phyloP scores from a whole-genome alignment of 2,797 vertebrate genomes.

The Lycodopsis pacificus region DNA sequence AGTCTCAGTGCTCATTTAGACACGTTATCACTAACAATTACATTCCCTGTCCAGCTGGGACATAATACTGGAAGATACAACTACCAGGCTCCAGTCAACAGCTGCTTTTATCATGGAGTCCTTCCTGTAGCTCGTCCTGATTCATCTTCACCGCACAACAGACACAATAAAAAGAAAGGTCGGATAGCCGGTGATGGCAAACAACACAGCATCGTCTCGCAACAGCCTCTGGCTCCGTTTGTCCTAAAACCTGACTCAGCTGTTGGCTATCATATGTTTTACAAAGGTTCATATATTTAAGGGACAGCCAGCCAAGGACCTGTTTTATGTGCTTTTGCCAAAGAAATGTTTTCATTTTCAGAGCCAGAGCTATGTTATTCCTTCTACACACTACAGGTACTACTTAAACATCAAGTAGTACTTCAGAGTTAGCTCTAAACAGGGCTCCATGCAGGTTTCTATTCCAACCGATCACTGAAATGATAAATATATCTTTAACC shows the following conservation, averaged over 20 bases:
- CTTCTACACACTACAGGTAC: neutral
- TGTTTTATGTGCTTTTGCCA: neutral
- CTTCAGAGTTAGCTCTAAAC: neutral
- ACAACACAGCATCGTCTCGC: constrained; percentile 16
- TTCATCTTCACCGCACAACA: constrained; percentile 39
- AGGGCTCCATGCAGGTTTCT: neutral
- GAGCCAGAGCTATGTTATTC: neutral
- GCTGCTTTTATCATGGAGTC: neutral
- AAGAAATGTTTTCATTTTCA: neutral
- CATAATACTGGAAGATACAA: constrained; percentile 4
- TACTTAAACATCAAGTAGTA: neutral
- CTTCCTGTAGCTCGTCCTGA: constrained; percentile 42
- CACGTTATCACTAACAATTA: constrained; percentile 25
- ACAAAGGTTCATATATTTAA: constrained; percentile 7
- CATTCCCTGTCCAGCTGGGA: constrained; percentile 12
- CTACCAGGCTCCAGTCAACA: neutral
- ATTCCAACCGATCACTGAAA: neutral
- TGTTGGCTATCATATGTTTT: constrained; percentile 16
- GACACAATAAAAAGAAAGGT: constrained; percentile 38
- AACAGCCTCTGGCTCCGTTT: constrained; percentile 11
- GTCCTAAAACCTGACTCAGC: constrained; percentile 29
- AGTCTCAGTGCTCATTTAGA: constrained; percentile 11
- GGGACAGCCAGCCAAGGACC: neutral
- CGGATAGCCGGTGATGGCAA: neutral
- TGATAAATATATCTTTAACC: neutral